phyloP scores from a whole-genome alignment of 1,140 invertebrate species.

The Drosophila lacteicornis region DNA sequence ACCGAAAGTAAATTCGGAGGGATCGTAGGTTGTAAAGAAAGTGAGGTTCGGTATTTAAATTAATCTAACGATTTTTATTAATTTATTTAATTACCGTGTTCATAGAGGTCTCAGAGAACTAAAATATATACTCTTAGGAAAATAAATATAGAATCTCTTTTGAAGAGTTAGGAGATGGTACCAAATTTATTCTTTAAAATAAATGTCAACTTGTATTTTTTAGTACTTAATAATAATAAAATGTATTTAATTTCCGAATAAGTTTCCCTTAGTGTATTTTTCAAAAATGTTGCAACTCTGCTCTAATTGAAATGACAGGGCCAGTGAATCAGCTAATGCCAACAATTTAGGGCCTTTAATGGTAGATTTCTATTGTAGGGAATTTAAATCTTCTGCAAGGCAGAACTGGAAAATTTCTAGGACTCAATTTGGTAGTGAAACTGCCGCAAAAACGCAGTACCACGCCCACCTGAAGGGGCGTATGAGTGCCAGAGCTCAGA shows the following conservation, averaged over 20 bases:
- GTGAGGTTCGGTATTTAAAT: too few species aligned
- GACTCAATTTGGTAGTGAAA: slow-evolving; percentile 57
- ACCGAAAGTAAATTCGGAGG: not conserved
- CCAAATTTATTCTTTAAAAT: not conserved
- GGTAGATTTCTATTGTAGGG: too few species aligned
- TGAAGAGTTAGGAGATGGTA: too few species aligned
- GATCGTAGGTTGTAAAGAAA: not conserved
- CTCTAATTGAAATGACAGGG: slow-evolving; percentile 40
- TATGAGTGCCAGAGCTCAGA: slow-evolving; percentile 5
- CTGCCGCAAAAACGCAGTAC: slow-evolving; percentile 41
- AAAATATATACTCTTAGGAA: too few species aligned
- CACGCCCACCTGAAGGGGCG: not conserved
- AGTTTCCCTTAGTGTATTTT: not conserved
- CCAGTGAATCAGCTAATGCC: slow-evolving; percentile 33
- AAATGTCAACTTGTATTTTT: too few species aligned
- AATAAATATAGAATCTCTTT: not conserved
- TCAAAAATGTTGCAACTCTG: not conserved
- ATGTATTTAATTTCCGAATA: too few species aligned
- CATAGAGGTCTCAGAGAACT: not conserved
- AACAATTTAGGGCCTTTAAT: slow-evolving; percentile 15
- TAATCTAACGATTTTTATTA: too few species aligned
- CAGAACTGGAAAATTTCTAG: slow-evolving; percentile 6
- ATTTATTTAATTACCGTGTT: not conserved
- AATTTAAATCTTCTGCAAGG: slow-evolving; percentile 26
- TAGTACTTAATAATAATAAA: too few species aligned